Evolutionary conservation across 2,797 vertebrate genomes (phyloP).

Genomic region (Nasua narica): DNA sequence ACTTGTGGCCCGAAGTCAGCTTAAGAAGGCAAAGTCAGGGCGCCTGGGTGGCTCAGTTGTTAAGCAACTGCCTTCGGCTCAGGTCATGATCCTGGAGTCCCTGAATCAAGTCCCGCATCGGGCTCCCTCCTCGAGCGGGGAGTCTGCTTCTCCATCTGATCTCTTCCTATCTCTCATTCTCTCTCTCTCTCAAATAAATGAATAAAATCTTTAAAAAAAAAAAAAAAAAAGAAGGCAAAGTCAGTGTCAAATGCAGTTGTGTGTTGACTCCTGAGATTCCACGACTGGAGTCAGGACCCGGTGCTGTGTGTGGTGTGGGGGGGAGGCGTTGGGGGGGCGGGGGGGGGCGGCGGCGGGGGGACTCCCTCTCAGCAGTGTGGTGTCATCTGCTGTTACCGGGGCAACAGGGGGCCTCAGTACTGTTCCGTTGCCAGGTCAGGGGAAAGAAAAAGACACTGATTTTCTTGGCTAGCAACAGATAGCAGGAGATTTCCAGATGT

Average conservation of each 20-base stretch:
- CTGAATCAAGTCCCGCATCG: no score
- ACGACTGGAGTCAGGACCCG: neutral
- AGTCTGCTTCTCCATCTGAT: no score
- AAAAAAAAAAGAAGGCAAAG: neutral
- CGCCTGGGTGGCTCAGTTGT: no score
- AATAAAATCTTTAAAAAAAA: no score
- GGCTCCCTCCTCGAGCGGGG: no score
- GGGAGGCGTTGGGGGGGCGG: no score
- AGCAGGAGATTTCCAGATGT: conserved; percentile 37
- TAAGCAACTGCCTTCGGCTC: no score
- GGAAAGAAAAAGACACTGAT: conserved; percentile 4
- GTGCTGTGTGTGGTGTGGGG: neutral
- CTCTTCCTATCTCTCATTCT: no score
- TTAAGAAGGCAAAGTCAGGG: neutral
- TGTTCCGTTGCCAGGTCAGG: neutral
- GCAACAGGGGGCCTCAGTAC: neutral
- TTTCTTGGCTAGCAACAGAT: conserved; percentile 45
- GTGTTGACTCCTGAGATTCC: neutral
- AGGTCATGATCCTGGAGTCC: no score
- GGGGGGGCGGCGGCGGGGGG: no score
- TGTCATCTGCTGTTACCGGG: neutral
- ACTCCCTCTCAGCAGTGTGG: neutral
- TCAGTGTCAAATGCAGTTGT: neutral
- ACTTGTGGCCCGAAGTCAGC: neutral
- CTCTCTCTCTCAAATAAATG: no score